Evolutionary conservation across 2,113 vertebrate genomes (phyloP).

Genomic region (Bagarius yarrelli): DNA sequence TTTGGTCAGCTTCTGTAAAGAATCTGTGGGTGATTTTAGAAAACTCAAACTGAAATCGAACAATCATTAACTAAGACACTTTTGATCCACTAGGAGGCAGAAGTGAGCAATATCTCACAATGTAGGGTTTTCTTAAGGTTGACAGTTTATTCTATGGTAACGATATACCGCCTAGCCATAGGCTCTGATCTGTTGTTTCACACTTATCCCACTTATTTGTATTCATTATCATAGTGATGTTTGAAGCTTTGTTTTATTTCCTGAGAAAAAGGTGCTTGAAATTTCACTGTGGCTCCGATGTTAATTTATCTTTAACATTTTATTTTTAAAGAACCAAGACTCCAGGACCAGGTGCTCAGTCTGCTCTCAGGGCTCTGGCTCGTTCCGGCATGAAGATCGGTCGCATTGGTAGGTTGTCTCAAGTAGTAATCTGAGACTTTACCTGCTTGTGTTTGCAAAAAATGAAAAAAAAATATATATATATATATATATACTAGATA

Average conservation of each 20-base stretch:
- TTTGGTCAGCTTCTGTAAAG: background rate
- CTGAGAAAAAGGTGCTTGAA: background rate
- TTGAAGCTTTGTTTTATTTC: background rate
- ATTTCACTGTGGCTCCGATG: too few relatives aligned
- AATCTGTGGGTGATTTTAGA: background rate
- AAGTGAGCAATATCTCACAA: background rate
- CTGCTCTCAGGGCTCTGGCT: constrained; percentile 92
- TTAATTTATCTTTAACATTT: background rate
- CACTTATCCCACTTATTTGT: background rate
- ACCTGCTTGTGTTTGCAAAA: too few relatives aligned
- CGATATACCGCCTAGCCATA: too few relatives aligned
- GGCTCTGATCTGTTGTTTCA: too few relatives aligned
- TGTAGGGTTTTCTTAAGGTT: background rate
- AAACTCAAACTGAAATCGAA: background rate
- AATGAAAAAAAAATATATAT: too few relatives aligned
- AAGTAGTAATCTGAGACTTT: too few relatives aligned
- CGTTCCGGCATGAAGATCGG: constrained; percentile 99
- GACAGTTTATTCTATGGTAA: too few relatives aligned
- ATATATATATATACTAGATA: too few relatives aligned
- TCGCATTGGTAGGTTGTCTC: constrained; percentile 81
- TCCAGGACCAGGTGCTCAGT: constrained; percentile 96
- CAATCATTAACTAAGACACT: background rate
- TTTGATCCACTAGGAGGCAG: background rate
- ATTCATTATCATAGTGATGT: background rate
- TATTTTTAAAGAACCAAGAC: constrained; percentile 86